Evolutionary conservation across 2,113 vertebrate species (phyloP).

Genomic region (Pelecanoides urinatrix): DNA sequence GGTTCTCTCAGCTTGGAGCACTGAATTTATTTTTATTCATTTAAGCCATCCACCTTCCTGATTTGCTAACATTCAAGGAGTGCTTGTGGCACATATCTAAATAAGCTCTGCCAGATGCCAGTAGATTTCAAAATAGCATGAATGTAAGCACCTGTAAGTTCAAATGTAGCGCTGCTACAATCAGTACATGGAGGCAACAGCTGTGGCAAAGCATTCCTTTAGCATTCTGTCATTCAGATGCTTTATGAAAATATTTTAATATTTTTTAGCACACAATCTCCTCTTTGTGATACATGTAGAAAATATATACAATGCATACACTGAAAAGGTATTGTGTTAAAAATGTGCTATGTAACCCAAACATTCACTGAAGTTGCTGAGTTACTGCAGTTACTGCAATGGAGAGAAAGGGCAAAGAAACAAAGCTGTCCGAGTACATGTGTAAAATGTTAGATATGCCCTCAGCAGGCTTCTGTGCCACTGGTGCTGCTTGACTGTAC

Average conservation of each 20-base stretch:
- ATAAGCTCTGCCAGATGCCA: constrained; percentile 5
- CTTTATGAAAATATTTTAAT: neutral
- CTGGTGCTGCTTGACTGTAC: constrained; percentile 79
- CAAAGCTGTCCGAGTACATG: neutral
- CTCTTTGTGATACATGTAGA: neutral
- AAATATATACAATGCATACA: neutral
- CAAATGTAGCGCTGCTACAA: neutral
- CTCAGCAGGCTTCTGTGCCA: constrained; percentile 75
- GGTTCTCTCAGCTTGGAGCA: constrained; percentile 66
- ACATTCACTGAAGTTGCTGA: constrained; percentile 82
- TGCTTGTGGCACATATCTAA: constrained; percentile 73
- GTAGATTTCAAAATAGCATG: neutral
- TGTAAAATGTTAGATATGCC: neutral
- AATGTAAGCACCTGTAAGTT: constrained; percentile 6
- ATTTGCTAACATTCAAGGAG: constrained; percentile 63
- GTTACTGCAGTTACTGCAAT: constrained; percentile 75
- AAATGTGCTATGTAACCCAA: neutral
- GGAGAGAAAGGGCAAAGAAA: constrained; percentile 63
- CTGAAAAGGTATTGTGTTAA: neutral
- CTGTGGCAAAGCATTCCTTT: constrained; percentile 16
- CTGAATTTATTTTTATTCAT: constrained; percentile 66
- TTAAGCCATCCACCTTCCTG: constrained; percentile 48
- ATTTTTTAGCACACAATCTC: constrained; percentile 11
- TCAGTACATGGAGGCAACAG: neutral
- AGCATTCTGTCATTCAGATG: neutral